Evolutionary conservation across 2,888 invertebrate genomes (phyloP), one percentile per base, ranked within the genome.

Genomic region (Melinaea menophilus): DNA sequence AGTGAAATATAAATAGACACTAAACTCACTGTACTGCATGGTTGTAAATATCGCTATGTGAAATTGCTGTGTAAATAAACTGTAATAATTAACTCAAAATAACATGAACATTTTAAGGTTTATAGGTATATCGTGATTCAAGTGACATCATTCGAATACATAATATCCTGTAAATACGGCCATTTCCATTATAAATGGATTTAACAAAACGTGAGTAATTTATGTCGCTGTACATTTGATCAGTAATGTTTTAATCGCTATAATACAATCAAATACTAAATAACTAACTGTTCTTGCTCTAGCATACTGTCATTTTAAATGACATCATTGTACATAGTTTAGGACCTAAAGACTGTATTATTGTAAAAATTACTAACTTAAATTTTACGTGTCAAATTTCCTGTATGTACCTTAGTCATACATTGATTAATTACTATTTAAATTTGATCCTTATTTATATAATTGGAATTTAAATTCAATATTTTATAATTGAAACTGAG

Each of bases 331-430:
- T 88, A 87, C 78, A 89, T 88, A 87, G 73, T 78, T 81, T 88
- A 89, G 87, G 79, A 82, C 86, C 84, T 86, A 88, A 89, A 89
- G 90, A 88, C 90, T 89, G 89, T 89, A 85, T 83, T 81, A 80
- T 58, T 68, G 56, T 68, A 61, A 67, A 68, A 65, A 55, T 64
- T 65, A 64, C 55, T 67, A 59, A 65, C 61, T 67, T 57, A 63
- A 56, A 62, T 46, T 66, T 61, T 56, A 64, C 61, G 68, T 71
- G 67, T 68, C 66, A 65, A 70, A 70, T 66, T 62, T 66, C 68
- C 64, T 63, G 59, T 71, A 62, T 66, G 61, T 58, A 68, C 59
- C 65, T 66, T 58, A 56, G 61, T 66, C 48, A 22, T 12, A 55
- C 11, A 9, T 9, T 9, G n/a, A 46, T 55, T 33, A 54, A 45